phyloP scores from a whole-genome alignment of 2,888 invertebrate genomes.

The Hyles lineata region DNA sequence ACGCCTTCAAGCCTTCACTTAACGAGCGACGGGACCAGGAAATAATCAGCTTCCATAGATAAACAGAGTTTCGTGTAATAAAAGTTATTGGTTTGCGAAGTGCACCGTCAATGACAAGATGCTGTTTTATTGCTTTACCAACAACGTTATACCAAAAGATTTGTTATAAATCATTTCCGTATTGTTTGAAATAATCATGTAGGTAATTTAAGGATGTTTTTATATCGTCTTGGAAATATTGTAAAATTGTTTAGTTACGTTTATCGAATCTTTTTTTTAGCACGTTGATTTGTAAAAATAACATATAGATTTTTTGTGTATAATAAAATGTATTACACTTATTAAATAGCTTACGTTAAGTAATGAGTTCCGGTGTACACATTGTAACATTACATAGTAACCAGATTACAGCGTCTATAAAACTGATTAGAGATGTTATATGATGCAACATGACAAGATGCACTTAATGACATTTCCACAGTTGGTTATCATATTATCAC shows the following conservation, averaged over 20 bases:
- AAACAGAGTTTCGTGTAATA: conserved; percentile 22
- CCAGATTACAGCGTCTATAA: not conserved
- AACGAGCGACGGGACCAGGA: conserved; percentile 26
- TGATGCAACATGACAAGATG: not conserved
- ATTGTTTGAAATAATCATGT: not conserved
- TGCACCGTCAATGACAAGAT: conserved; percentile 5
- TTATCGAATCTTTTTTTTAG: too few relatives aligned
- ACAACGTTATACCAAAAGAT: not conserved
- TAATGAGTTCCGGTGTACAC: conserved; percentile 6
- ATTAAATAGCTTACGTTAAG: not conserved
- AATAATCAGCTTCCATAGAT: conserved; percentile 31
- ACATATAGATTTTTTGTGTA: too few relatives aligned
- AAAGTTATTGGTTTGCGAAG: conserved; percentile 15
- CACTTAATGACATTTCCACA: not conserved
- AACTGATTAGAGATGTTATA: not conserved
- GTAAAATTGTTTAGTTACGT: not conserved
- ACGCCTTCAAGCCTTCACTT: conserved; percentile 37
- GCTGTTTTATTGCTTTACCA: not conserved
- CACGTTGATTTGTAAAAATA: too few relatives aligned
- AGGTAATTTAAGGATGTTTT: not conserved
- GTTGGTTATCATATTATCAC: not conserved
- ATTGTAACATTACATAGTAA: not conserved
- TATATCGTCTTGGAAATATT: not conserved
- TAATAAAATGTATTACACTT: too few relatives aligned
- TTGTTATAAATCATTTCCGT: not conserved